Evolutionary conservation across 1,140 invertebrate genomes (phyloP), one percentile per base, ranked within the genome.

Genomic region (Conus ventricosus): DNA sequence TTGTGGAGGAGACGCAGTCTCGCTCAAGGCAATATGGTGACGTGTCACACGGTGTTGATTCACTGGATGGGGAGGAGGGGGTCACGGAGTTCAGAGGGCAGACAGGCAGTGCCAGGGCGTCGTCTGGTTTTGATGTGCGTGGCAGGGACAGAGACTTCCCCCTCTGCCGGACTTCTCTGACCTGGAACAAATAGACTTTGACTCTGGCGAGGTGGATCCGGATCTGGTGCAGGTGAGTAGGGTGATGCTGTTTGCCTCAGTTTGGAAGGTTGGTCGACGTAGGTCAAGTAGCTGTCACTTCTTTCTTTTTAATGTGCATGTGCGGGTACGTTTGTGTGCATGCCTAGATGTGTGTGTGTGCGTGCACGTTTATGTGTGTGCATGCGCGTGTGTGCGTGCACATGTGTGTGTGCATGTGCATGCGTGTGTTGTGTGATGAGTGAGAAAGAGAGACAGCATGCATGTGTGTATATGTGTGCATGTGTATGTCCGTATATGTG

Each of bases 131-230:
- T 80, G 92, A 94, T 25, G 89, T 92, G 75, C 91, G 92, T 63
- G 91, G 92, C 84, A 78, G 88, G 13, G 88, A 90, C 51, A 78
- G 85, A n/a, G 75, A 87, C 25, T 71, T 87, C 51, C 81, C 11
- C 60, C 90, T 17, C 78, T 94, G 39, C 93, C 93, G 4, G 92
- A 93, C 85, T 93, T 94, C 63, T 91, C 90, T 23, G 91, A 93
- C 54, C 87, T 92, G 85, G 92, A 93, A 4, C 91, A 92, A 63
- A 90, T 92, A 53, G 92, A 93, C 60, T 93, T 93, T 86, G 88
- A 88, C 67, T 88, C 91, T 8, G 90, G 91, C 27, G 94, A 94
- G 85, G 84, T 94, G 57, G 93, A 94, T 78, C 93, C 93, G 13
- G 93, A 94, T 89, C 89, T 94, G 85, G 89, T 94, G 54, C 82